A percentile compares a stretch with the other conserved stretches of the same genome.
Conservation (phyloP, 2,888 invertebrate genomes). For the Agrochola circellaris region DNA sequence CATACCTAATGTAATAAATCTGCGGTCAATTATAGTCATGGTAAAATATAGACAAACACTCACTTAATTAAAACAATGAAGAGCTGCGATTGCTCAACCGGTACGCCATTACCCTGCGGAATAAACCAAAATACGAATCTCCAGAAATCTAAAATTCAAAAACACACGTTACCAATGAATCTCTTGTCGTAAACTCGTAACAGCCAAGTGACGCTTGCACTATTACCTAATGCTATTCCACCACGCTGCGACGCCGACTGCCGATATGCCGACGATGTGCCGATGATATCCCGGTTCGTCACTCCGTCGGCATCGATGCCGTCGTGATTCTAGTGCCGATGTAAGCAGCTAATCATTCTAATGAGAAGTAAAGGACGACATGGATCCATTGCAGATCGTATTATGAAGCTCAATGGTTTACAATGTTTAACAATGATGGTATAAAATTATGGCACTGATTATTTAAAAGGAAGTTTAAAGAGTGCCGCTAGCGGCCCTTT, state of each 20-base stretch:
- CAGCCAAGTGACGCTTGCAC: neutral
- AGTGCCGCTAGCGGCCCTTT: too few relatives aligned
- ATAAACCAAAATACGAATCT: too few relatives aligned
- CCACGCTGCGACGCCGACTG: neutral
- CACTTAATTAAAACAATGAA: too few relatives aligned
- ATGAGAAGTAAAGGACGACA: neutral
- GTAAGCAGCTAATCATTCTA: slow-evolving; percentile 12
- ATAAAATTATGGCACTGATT: neutral
- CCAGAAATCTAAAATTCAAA: too few relatives aligned
- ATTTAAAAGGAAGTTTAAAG: too few relatives aligned
- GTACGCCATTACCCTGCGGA: too few relatives aligned
- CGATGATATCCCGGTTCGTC: neutral
- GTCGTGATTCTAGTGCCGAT: neutral
- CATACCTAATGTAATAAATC: too few relatives aligned
- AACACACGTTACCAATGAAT: neutral
- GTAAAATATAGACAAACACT: too few relatives aligned
- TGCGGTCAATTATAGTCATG: too few relatives aligned
- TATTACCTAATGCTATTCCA: too few relatives aligned
- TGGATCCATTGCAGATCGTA: slow-evolving; percentile 7
- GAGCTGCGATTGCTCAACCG: too few relatives aligned
- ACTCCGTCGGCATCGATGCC: neutral
- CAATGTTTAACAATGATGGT: neutral
- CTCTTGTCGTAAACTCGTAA: neutral
- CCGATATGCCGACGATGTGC: neutral
- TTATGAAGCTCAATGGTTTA: neutral